phyloP scores from a whole-genome alignment of 2,113 vertebrate species.

The Lonchura striata region DNA sequence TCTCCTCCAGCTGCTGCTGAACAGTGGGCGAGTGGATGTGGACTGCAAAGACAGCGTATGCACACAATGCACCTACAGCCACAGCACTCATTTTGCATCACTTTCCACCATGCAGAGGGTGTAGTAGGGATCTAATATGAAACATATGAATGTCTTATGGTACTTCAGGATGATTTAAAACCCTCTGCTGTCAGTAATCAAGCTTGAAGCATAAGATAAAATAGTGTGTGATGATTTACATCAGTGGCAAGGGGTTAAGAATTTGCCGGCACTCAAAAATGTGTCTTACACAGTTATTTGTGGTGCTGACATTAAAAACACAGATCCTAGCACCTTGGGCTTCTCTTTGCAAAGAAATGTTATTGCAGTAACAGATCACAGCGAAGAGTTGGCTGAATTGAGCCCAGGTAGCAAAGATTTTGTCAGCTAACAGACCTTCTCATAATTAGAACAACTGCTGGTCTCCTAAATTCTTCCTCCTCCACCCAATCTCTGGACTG shows the following conservation, averaged over 20 bases:
- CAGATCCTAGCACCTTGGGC: background rate
- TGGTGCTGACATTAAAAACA: conserved; percentile 4
- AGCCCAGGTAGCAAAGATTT: background rate
- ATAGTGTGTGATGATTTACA: fast-evolving
- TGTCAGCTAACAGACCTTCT: background rate
- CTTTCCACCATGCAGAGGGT: background rate
- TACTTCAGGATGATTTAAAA: conserved; percentile 31
- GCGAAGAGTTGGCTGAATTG: background rate
- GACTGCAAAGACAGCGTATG: conserved; percentile 98
- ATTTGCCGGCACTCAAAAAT: conserved; percentile 16
- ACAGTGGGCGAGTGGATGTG: conserved; percentile 93
- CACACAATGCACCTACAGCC: conserved; percentile 56
- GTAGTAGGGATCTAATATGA: background rate
- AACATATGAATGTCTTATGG: background rate
- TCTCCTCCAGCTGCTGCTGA: conserved; percentile 91
- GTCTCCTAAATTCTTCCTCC: background rate
- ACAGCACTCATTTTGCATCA: background rate
- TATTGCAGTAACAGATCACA: background rate
- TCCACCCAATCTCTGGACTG: background rate
- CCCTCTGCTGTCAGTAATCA: background rate
- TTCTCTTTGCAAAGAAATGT: conserved; percentile 17
- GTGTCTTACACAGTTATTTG: background rate
- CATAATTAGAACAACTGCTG: background rate
- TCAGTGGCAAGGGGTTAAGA: background rate
- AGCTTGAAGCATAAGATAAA: background rate